Evolutionary conservation across 92 coral and sea anemone species (phyloP), one percentile per base, ranked within the genome.

Genomic region (Blastomussa wellsi): DNA sequence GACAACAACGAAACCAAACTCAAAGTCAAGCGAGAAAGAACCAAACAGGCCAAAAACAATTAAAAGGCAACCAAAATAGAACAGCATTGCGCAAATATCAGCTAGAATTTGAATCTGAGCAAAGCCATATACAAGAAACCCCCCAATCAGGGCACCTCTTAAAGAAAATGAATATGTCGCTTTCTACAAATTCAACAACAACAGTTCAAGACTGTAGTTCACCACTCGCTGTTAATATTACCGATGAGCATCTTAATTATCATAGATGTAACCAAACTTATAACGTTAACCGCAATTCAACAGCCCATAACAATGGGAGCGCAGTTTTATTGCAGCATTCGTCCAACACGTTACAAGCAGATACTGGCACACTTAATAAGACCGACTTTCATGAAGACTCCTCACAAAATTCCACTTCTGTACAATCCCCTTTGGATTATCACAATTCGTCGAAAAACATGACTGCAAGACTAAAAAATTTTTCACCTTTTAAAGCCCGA

Each of bases 171-270:
- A 48, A 22, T 32, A n/a, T 49, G 62, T 70, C 85, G 11, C 2
- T 47, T 49, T 66, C 74, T 19, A 20, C 31, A 26, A 51, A 33
- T 44, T 42, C 76, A 4, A 48, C 62, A 20, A 48, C 32, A 19
- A 68, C 12, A 70, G 26, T 33, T 32, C 47, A 51, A 59, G 60
- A 78, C 82, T 78, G 82, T 28, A 60, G 26, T 15, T 38, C 36
- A 28, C 19, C n/a, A 78, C 29, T 41, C 24, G 22, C 42, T 36
- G 39, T n/a, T 33, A 53, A 75, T 47, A 19, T 36, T 42, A 24
- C 24, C 71, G 36, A 32, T 15, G 35, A 14, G n/a, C 53, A n/a
- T 42, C 57, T n/a, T 42, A 53, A 41, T 3, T 3, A 55, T 16
- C 7, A 69, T 70, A 15, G n/a, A 37, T 69, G 78, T 51, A 6